These are phyloP conservation scores for Drosophila obscura DNA, from an alignment of 1,140 invertebrate species.

Conservation along the genomic window DNA sequence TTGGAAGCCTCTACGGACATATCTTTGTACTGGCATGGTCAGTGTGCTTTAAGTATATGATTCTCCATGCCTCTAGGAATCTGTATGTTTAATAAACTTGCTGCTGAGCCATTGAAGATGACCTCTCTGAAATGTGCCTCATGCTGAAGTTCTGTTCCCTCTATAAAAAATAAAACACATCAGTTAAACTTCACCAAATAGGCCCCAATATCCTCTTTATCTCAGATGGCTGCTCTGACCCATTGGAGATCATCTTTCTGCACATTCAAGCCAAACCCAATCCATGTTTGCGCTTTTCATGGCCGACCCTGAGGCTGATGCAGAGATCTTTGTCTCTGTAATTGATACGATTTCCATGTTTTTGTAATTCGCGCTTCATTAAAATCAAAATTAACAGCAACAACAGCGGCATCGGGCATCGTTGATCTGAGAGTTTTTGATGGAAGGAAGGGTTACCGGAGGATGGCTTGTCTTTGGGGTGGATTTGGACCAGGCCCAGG, in stretches of 20 bases:
- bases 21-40: too few relatives aligned
- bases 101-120: too few relatives aligned
- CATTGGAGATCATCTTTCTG: background rate
- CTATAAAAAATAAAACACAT: too few relatives aligned
- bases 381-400: slow-evolving; percentile 76
- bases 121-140: too few relatives aligned
- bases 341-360: slow-evolving; percentile 73
- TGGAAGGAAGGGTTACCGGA: slow-evolving; percentile 25
- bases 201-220: background rate
- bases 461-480: slow-evolving; percentile 24
- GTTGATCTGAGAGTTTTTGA: slow-evolving; percentile 6
- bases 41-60: too few relatives aligned
- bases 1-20: too few relatives aligned
- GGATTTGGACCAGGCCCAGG: slow-evolving; percentile 3
- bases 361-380: slow-evolving; percentile 74
- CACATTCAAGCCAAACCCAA: slow-evolving; percentile 2
- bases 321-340: slow-evolving; percentile 43
- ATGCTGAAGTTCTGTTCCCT: too few relatives aligned
- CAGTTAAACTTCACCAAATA: too few relatives aligned
- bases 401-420: slow-evolving; percentile 20
- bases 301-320: slow-evolving; percentile 12
- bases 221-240: background rate
- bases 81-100: too few relatives aligned
- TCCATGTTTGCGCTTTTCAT: slow-evolving; percentile 55
- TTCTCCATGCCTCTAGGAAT: background rate